Base-by-base conservation (phyloP, 2,113 vertebrate species). In the Malaclemys terrapin region DNA sequence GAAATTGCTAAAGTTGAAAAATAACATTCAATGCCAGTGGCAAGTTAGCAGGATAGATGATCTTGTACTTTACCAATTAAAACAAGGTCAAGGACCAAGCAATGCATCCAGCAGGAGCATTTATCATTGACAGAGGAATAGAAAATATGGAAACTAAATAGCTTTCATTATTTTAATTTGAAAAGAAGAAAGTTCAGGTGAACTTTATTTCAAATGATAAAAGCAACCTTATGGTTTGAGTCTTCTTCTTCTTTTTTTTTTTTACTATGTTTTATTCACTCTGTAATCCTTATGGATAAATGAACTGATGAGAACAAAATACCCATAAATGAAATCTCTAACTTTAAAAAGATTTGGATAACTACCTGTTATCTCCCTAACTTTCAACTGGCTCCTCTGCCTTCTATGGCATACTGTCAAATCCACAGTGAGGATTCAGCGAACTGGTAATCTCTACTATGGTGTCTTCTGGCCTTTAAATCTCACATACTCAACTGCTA, bases 81-180 rank as follows among this genome's bases (percentile, higher is more conserved):
- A 92, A 54, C 20, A 82, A 87, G 50, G 7, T 90, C 65, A 95
- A 50, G 4, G 50, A 83, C 24, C 10, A 7, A 85, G 45, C 57
- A 85, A 80, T 89, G 3, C 88, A 69, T 80, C 7, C 56, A 80
- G 19, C 0, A 8, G 53, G 20, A 80, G n/a, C 8, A 86, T 84
- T 78, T 88, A 80, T 57, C 10, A 1, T 31, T 91, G 65, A 65
- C 16, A 19, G 29, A 75, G 8, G 22, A 88, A 31, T 53, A 57
- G 22, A 25, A 93, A 96, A 72, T 35, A 91, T 85, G 25, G 11
- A 65, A 94, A 96, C 82, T 19, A 89, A 89, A 13, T 1, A 84
- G 5, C 75, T 82, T 89, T 7, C 6, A 6, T 19, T 57, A 7
- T 57, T 42, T 92, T 49, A 85, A 79, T 10, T 11, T 82, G 38